Base-by-base conservation (phyloP, 1,140 invertebrate genomes). In the Reticulitermes speratus region DNA sequence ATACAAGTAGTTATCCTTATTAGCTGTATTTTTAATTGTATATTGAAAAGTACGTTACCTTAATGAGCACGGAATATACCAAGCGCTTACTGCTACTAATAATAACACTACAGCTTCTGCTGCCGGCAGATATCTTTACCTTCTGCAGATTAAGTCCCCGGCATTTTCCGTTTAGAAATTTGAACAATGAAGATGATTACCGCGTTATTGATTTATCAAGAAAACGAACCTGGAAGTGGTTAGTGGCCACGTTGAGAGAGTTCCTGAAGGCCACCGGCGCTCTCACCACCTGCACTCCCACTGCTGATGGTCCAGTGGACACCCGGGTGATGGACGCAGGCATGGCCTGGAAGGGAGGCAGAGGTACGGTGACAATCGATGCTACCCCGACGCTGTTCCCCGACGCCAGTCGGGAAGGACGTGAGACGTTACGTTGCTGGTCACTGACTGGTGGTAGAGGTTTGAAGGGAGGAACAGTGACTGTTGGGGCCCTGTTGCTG, bases 281-380 rank as follows among this genome's bases (percentile, higher is more conserved):
- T 83, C 52, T 23, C 32, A 75, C 65, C 6, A 30, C 65, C 25
- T 75, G 25, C 25, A 75, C 65, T 2, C 65, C 65, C 25, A 30
- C 65, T 82, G 82, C 82, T 83, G 38, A 44, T 55, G 8, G 86
- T 38, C 16, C 45, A 12, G 30, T 32, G 52, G 30, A 14, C 12
- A 84, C 82, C 45, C 83, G 82, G 38, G 82, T 30, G 82, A 84
- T 84, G 19, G 82, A 84, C 45, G 92, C 89, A 59, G 93, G 93
- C 88, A 92, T 89, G 7, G 90, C 88, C 44, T 91, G 90, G 89
- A 93, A 92, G 87, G 91, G 88, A 0, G 92, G 91, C 19, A 91
- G 83, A 14, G 89, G 89, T 52, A 89, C 89, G 85, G 89, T 89
- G 87, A 89, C 87, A 6, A 89, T 85, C 30, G 88, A 44, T 23